phyloP scores from a whole-genome alignment of 2,888 invertebrate species.

The Chrysomela aeneicollis region DNA sequence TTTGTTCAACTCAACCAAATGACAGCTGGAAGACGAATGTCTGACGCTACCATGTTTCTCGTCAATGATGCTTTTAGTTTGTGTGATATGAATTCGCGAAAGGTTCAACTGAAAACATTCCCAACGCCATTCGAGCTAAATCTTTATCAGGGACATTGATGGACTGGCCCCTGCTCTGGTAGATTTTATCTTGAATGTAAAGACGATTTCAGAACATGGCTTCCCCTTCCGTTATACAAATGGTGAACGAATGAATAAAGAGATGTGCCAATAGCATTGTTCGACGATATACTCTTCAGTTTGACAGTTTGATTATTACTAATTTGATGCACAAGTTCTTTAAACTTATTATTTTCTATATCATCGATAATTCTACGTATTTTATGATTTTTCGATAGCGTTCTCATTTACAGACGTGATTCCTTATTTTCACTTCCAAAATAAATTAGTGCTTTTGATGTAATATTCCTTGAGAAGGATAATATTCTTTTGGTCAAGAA shows the following conservation, averaged over 20 bases:
- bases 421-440: too few species aligned
- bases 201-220: not conserved
- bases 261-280: too few species aligned
- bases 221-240: not conserved
- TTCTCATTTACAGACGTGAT: too few species aligned
- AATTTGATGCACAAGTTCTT: too few species aligned
- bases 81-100: slow-evolving; percentile 32
- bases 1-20: slow-evolving; percentile 50
- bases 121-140: slow-evolving; percentile 3
- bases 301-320: too few species aligned
- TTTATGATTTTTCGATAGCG: too few species aligned
- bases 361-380: too few species aligned
- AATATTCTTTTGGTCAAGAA: too few species aligned
- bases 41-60: slow-evolving; percentile 50
- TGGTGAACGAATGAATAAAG: not conserved
- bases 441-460: too few species aligned
- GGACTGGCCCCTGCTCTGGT: not conserved
- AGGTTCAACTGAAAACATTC: slow-evolving; percentile 13
- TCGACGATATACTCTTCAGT: too few species aligned
- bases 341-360: too few species aligned
- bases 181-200: slow-evolving; percentile 5
- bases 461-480: too few species aligned
- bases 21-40: slow-evolving; percentile 54
- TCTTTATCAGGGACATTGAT: slow-evolving; percentile 15
- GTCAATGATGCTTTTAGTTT: slow-evolving; percentile 44